These are phyloP conservation scores for Eilema caniola DNA, from an alignment of 2,888 invertebrate genomes.

Conservation along the genomic window DNA sequence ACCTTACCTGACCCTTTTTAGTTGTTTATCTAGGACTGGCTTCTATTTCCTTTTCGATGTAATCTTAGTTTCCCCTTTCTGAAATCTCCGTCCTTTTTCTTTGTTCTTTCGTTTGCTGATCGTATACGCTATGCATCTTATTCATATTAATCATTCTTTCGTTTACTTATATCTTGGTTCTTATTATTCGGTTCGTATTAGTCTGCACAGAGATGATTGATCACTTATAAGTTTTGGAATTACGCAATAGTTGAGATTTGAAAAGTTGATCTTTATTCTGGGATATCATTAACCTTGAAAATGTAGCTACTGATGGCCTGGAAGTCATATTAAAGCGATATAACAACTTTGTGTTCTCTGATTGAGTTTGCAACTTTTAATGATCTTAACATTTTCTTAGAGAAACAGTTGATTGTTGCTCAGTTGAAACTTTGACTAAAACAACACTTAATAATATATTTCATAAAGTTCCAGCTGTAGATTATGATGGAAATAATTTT, in stretches of 20 bases:
- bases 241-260: background rate
- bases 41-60: background rate
- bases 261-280: conserved; percentile 15
- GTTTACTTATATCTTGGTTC: background rate
- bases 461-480: conserved; percentile 27
- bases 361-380: conserved; percentile 38
- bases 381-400: conserved; percentile 27
- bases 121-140: background rate
- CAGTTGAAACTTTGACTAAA: conserved; percentile 24
- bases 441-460: conserved; percentile 19
- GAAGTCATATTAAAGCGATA: conserved; percentile 38
- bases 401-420: conserved; percentile 15
- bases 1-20: background rate
- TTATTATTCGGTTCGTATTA: background rate
- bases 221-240: background rate
- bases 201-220: background rate
- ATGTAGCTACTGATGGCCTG: conserved; percentile 32
- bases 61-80: background rate
- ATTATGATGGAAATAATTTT: background rate
- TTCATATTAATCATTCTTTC: background rate
- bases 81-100: background rate
- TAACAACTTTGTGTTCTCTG: conserved; percentile 34
- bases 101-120: background rate
- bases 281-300: conserved; percentile 29
- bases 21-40: conserved; percentile 8